A percentile compares a stretch with the other conserved stretches of the same genome.
phyloP scores from a whole-genome alignment of 2,113 vertebrate species.

The Chitala chitala region DNA sequence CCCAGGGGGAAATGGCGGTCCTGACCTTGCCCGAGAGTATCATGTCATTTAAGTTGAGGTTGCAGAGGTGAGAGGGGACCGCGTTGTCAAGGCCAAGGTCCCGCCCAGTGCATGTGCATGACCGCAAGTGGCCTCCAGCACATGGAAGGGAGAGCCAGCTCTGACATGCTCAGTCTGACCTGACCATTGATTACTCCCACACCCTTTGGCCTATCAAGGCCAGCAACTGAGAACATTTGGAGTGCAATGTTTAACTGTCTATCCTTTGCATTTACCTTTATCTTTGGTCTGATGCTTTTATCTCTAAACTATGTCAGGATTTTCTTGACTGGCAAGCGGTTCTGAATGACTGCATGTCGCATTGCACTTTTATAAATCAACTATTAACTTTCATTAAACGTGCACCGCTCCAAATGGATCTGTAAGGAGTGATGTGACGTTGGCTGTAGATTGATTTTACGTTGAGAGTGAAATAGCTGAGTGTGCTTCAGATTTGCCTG shows the following conservation, averaged over 20 bases:
- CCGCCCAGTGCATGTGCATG: no score
- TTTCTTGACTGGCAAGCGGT: background rate
- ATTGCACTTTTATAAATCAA: background rate
- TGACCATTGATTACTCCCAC: background rate
- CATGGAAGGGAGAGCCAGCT: background rate
- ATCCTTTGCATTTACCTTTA: background rate
- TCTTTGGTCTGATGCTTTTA: conserved; percentile 3
- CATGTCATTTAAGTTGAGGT: no score
- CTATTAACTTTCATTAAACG: background rate
- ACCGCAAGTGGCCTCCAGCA: background rate
- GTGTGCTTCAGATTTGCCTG: no score
- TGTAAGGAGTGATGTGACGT: no score
- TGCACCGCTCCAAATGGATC: no score
- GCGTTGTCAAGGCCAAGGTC: no score
- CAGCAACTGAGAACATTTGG: background rate
- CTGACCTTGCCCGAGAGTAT: no score
- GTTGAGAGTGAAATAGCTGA: no score
- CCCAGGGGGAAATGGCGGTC: no score
- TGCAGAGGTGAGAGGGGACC: no score
- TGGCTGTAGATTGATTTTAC: no score
- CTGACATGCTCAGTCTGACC: background rate
- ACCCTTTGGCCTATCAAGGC: background rate
- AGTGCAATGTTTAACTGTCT: conserved; percentile 8
- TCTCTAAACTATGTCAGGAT: conserved; percentile 12
- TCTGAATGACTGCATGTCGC: background rate